Percentiles rank a stretch among this genome's conserved stretches.
Conservation (phyloP, 2,113 vertebrate species). For the Morone saxatilis region DNA sequence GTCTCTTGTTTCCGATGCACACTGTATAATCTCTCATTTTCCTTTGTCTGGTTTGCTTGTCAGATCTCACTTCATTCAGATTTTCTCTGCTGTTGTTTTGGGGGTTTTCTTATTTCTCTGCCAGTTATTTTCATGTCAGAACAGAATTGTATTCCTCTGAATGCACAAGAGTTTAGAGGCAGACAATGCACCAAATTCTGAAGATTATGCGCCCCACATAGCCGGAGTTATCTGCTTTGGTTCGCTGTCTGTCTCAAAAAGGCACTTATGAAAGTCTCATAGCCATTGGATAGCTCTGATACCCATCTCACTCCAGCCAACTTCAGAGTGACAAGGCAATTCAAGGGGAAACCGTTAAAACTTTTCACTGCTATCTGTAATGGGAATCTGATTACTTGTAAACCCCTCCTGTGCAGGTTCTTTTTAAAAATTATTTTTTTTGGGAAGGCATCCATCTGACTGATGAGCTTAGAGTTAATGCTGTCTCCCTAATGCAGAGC, state of each 20-base stretch:
- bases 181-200: slow-evolving; percentile 1
- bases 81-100: slow-evolving; percentile 19
- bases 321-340: slow-evolving; percentile 59
- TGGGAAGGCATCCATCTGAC: slow-evolving; percentile 35
- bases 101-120: slow-evolving; percentile 2
- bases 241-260: slow-evolving; percentile 40
- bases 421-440: slow-evolving; percentile 45
- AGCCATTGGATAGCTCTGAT: slow-evolving; percentile 25
- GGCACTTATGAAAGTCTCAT: slow-evolving; percentile 38
- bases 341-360: slow-evolving; percentile 38
- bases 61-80: slow-evolving; percentile 13
- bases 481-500: slow-evolving; percentile 44
- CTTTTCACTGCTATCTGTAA: slow-evolving; percentile 65
- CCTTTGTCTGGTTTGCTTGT: slow-evolving; percentile 12
- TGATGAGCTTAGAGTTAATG: slow-evolving; percentile 64
- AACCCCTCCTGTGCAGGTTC: slow-evolving; percentile 25
- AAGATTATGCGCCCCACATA: slow-evolving; percentile 14
- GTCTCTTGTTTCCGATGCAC: not conserved
- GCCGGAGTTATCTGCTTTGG: slow-evolving; percentile 33
- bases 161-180: not conserved
- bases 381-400: slow-evolving; percentile 70
- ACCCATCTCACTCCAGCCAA: slow-evolving; percentile 26
- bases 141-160: slow-evolving; percentile 11
- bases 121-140: slow-evolving; percentile 33
- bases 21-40: slow-evolving; percentile 16